These are phyloP conservation scores for Proteles cristata DNA, from an alignment of 2,113 vertebrate species.

Conservation along the genomic window DNA sequence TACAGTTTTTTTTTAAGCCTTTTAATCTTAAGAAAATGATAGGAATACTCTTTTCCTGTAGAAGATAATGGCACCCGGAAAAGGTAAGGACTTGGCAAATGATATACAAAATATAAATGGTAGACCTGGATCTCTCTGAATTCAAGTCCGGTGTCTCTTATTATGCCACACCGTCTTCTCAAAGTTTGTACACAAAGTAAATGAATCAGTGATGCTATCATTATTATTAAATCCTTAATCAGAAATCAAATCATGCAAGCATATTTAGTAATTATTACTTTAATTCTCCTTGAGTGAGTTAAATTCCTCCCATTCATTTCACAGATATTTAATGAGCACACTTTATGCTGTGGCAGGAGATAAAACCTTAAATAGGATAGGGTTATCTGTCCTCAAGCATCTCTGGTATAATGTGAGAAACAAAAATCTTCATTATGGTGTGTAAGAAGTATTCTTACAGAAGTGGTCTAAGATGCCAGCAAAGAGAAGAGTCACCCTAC, in stretches of 20 bases:
- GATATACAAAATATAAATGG: background rate
- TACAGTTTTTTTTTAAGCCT: background rate
- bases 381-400: background rate
- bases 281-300: background rate
- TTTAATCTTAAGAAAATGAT: background rate
- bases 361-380: background rate
- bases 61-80: background rate
- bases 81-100: background rate
- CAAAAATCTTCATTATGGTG: background rate
- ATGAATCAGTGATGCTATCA: background rate
- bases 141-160: background rate
- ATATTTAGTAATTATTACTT: conserved; percentile 16
- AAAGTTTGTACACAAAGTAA: conserved; percentile 12
- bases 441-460: background rate
- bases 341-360: background rate
- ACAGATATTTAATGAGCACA: background rate
- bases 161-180: background rate
- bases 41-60: background rate
- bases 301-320: background rate
- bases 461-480: background rate
- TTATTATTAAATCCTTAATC: background rate
- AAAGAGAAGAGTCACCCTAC: background rate
- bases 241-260: conserved; percentile 6
- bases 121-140: background rate
- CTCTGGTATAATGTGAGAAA: background rate